Evolutionary conservation across 2,888 invertebrate species (phyloP).

Genomic region (Chrysomela aeneicollis): DNA sequence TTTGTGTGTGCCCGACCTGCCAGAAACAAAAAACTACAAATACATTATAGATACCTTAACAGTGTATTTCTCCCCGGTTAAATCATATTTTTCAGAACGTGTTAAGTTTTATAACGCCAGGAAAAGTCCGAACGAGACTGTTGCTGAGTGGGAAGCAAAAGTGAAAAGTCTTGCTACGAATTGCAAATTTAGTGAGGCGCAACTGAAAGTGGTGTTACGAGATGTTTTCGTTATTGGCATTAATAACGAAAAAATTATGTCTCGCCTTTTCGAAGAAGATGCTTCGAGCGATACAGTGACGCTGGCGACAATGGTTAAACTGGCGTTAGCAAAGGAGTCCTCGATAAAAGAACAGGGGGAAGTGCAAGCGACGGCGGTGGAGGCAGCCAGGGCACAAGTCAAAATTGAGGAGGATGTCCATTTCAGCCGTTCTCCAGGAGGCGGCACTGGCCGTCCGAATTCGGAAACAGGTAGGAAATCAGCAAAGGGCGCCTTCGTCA

Average conservation of each 20-base stretch:
- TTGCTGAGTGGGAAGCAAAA: too few species aligned
- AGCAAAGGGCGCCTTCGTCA: neutral
- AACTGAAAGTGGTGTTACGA: neutral
- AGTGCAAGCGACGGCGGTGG: neutral
- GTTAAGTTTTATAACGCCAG: too few species aligned
- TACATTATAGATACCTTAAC: too few species aligned
- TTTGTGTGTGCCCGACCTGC: too few species aligned
- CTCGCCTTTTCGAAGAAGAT: slow-evolving; percentile 32
- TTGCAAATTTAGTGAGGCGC: neutral
- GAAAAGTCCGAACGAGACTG: too few species aligned
- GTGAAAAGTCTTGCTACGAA: too few species aligned
- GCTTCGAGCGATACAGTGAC: slow-evolving; percentile 11
- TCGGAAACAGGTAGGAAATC: neutral
- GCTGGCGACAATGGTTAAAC: slow-evolving; percentile 18
- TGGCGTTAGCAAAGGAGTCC: slow-evolving; percentile 26
- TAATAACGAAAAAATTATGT: slow-evolving; percentile 29
- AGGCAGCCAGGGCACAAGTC: neutral
- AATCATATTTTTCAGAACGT: too few species aligned
- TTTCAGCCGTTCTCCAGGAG: neutral
- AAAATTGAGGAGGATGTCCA: neutral
- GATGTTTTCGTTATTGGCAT: slow-evolving; percentile 26
- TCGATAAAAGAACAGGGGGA: slow-evolving; percentile 18
- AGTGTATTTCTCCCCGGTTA: too few species aligned
- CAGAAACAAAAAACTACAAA: too few species aligned
- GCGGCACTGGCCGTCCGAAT: neutral